Base-by-base conservation (phyloP, 2,113 vertebrate genomes). In the Phrynocephalus versicolor region DNA sequence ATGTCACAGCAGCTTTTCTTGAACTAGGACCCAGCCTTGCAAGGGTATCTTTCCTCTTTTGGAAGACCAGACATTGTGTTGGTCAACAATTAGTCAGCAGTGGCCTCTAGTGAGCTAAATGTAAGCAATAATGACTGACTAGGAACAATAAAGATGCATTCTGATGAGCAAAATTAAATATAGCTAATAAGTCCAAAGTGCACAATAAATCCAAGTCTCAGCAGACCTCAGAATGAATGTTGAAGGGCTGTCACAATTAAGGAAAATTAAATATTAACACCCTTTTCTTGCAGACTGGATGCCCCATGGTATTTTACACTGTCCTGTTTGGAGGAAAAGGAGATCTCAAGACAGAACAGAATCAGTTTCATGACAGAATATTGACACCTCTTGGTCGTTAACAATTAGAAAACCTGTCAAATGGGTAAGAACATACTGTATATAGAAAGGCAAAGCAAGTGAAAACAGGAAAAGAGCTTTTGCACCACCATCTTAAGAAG, bases 121-220 rank as follows among this genome's bases (percentile, higher is more conserved):
- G 5, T 51, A 84, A 3, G n/a, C 78, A 25, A 55, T 3, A 80
- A 35, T 30, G 10, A 86, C 3, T 2, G 33, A 37, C 39, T 3
- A 67, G 0, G 0, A 2, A 25, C 14, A 37, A 51, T 74, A 72
- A 77, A 35, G 88, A 18, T 45, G 81, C 2, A 88, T 82, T 13
- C 77, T 16, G 41, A 65, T 76, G 15, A 45, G 60, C 80, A 85
- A 5, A 87, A 65, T 4, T 10, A 74, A 58, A 83, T 86, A 74
- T 57, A 81, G 64, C 72, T 80, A 81, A 86, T 45, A 27, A 71
- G 25, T 85, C 2, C 62, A 64, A 84, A 55, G 37, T 62, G 25
- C 35, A 62, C 35, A 73, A 72, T 62, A 78, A 6, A 64, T n/a
- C 83, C 72, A 73, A 14, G 71, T 15, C 37, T 2, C 67, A 84